These are phyloP conservation scores for Synanthedon andrenaeformis DNA, from an alignment of 2,888 invertebrate species.

Conservation along the genomic window DNA sequence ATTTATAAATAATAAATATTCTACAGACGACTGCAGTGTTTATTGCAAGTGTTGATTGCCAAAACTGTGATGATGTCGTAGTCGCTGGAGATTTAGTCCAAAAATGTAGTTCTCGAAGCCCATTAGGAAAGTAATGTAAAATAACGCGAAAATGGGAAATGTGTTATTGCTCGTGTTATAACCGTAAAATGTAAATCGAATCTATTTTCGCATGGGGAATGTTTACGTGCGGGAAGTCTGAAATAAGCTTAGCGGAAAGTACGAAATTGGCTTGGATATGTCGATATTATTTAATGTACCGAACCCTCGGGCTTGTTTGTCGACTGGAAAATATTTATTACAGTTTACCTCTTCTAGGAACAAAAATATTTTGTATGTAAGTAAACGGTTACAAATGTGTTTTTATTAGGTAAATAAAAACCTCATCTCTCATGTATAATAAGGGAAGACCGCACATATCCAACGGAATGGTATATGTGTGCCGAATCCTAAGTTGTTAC, in stretches of 20 bases:
- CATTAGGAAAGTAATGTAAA: slow-evolving; percentile 13
- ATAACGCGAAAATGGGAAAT: slow-evolving; percentile 22
- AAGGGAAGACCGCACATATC: too few species aligned
- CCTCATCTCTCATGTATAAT: too few species aligned
- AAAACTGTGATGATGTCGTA: too few species aligned
- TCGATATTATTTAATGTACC: slow-evolving; percentile 63
- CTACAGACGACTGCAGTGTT: too few species aligned
- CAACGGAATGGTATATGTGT: too few species aligned
- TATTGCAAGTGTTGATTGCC: too few species aligned
- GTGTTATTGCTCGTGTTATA: slow-evolving; percentile 40
- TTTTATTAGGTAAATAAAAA: not conserved
- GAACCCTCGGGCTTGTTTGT: slow-evolving; percentile 48
- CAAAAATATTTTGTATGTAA: not conserved
- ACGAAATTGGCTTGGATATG: slow-evolving; percentile 60
- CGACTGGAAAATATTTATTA: slow-evolving; percentile 58
- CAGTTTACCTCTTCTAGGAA: slow-evolving; percentile 22
- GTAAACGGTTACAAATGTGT: not conserved
- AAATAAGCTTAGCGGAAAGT: slow-evolving; percentile 58
- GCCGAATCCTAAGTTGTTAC: too few species aligned
- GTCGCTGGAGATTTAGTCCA: too few species aligned
- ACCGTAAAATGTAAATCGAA: slow-evolving; percentile 55
- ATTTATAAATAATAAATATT: too few species aligned
- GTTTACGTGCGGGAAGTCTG: slow-evolving; percentile 49
- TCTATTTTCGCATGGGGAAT: slow-evolving; percentile 49
- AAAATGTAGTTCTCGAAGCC: slow-evolving; percentile 3